Evolutionary conservation across 2,797 vertebrate species (phyloP), one percentile per base, ranked within the genome.

Genomic region (Pampus argenteus): DNA sequence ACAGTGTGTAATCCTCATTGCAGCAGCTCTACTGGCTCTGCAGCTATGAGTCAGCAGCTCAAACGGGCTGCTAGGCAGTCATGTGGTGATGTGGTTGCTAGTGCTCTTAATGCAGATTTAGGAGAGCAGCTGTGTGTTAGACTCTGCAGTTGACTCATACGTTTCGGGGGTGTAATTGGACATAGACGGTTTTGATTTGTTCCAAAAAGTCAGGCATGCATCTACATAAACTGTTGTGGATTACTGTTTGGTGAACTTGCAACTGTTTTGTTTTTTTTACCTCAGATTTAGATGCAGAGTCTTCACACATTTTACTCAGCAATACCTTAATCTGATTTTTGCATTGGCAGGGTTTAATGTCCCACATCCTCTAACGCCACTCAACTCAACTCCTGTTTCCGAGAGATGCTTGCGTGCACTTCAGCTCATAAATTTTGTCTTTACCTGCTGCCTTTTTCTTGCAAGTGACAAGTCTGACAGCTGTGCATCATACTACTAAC

Each of bases 31-130:
- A n/a, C 48, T 9, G 42, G 54, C 71, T 81, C 74, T 74, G 80
- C 82, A 74, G 71, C 68, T 55, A 48, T 87, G 85, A 87, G 74
- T 87, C 85, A 84, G 84, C 79, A 78, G 61, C 70, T 82, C 49
- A 69, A 75, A 71, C 45, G 20, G 66, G 71, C 74, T 38, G 57
- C 51, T 13, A 55, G 67, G 66, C 74, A 69, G 63, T 70, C 3
- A 23, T 61, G 51, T 14, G 52, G 62, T 55, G 71, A 71, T 83
- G 72, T 66, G 47, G 69, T 66, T 71, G 65, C 77, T 74, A 5
- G 23, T 48, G 55, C 71, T 83, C 54, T 47, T 72, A 74, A 78
- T 78, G 67, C 68, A 83, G 68, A 75, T 74, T 74, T 69, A 59
- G 66, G 50, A 62, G 59, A 79, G 70, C 68, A 78, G 78, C 68